A percentile compares a stretch with the other conserved stretches of the same genome.
These are phyloP conservation scores for Pristionchus maxplancki DNA, from an alignment of 2,888 invertebrate genomes.

Conservation along the genomic window DNA sequence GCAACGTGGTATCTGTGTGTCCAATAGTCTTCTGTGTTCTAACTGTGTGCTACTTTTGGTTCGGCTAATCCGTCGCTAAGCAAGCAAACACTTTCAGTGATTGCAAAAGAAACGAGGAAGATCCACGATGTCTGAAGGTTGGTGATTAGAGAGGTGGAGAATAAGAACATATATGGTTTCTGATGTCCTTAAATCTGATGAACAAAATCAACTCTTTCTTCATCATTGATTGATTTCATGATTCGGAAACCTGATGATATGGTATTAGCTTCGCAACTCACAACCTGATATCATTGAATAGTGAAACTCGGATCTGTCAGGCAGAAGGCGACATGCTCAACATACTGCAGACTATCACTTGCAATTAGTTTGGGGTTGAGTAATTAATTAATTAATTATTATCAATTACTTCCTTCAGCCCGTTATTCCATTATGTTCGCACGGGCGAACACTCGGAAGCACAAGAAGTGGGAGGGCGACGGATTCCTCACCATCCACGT, in stretches of 20 bases:
- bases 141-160: neutral
- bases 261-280: no score
- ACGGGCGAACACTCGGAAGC: conserved; percentile 65
- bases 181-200: no score
- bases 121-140: conserved; percentile 1
- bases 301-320: neutral
- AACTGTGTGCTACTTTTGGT: conserved; percentile 36
- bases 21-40: neutral
- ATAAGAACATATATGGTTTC: no score
- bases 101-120: neutral
- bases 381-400: neutral
- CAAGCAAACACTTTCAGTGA: neutral
- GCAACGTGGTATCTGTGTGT: neutral
- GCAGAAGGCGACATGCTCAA: neutral
- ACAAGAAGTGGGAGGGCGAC: conserved; percentile 71
- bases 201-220: no score
- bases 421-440: conserved; percentile 66
- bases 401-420: neutral
- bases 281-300: neutral
- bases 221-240: no score
- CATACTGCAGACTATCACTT: no score
- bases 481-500: conserved; percentile 54
- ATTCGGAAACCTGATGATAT: no score
- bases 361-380: no score
- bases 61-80: neutral